Evolutionary conservation across 2,113 vertebrate species (phyloP).

Genomic region (Trichechus manatus): DNA sequence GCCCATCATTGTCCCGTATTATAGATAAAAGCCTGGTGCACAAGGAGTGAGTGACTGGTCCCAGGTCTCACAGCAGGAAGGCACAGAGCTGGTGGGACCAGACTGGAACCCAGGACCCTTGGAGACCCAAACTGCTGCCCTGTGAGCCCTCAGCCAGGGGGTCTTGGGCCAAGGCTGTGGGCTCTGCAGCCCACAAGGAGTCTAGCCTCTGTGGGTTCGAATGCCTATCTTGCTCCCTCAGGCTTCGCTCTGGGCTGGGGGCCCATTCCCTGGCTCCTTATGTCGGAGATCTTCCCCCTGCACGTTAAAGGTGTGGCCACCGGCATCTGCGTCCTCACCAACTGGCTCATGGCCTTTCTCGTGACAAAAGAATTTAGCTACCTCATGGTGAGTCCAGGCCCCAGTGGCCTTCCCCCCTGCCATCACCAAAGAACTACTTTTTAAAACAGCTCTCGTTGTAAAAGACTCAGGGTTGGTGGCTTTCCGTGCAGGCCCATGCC

Average conservation of each 20-base stretch:
- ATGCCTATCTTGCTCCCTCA: conserved; percentile 71
- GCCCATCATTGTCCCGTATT: accelerated
- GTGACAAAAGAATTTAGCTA: conserved; percentile 93
- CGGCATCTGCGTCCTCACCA: conserved; percentile 91
- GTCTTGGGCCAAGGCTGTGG: neutral
- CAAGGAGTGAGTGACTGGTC: neutral
- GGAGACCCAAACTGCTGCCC: neutral
- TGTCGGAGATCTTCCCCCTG: conserved; percentile 94
- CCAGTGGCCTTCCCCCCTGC: accelerated
- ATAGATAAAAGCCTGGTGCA: neutral
- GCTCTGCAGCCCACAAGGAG: accelerated
- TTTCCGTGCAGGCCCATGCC: accelerated
- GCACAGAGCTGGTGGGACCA: neutral
- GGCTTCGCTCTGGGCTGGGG: conserved; percentile 95
- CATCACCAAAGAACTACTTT: neutral
- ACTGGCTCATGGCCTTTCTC: conserved; percentile 93
- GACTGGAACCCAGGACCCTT: neutral
- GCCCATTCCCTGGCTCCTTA: conserved; percentile 93
- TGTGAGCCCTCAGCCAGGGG: accelerated
- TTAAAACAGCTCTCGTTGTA: neutral
- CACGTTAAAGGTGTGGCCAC: conserved; percentile 90
- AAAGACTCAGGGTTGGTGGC: neutral
- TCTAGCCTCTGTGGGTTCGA: accelerated
- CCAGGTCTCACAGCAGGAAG: too few relatives aligned
- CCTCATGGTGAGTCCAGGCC: conserved; percentile 89